Evolutionary conservation across 2,888 invertebrate genomes (phyloP).

Genomic region (Pimpla rufipes): DNA sequence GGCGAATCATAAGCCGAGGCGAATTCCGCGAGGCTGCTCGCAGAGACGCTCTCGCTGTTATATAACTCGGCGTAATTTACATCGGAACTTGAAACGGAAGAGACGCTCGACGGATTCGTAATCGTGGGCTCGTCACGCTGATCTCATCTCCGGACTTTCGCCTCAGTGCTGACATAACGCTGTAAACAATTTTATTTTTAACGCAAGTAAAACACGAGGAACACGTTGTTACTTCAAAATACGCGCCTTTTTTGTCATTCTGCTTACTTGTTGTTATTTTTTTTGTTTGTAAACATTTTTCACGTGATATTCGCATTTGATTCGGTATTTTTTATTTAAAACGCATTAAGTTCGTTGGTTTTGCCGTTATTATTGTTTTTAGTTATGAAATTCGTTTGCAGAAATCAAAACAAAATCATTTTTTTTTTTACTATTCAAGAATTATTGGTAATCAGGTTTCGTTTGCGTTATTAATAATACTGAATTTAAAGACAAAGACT

Average conservation of each 20-base stretch:
- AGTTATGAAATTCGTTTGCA: not conserved
- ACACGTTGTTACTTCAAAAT: not conserved
- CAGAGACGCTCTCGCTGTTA: conserved; percentile 18
- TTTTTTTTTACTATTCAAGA: no score
- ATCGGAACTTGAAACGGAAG: not conserved
- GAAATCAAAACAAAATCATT: not conserved
- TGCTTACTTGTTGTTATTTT: not conserved
- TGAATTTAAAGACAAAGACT: no score
- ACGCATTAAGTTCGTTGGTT: not conserved
- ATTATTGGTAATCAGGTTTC: no score
- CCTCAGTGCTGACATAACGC: conserved; percentile 4
- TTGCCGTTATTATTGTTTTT: not conserved
- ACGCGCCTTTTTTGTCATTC: not conserved
- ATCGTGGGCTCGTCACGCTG: not conserved
- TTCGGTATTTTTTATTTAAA: not conserved
- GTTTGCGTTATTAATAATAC: no score
- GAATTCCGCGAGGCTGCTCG: conserved; percentile 16
- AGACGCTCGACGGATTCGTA: not conserved
- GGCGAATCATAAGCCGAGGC: conserved; percentile 39
- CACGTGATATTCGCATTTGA: not conserved
- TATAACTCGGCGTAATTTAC: conserved; percentile 40
- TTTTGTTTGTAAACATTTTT: no score
- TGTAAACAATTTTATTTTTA: not conserved
- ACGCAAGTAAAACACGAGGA: not conserved
- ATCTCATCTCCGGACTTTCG: conserved; percentile 5